Conservation (phyloP, 2,888 invertebrate genomes). For the Acanthosepion lycidas region DNA sequence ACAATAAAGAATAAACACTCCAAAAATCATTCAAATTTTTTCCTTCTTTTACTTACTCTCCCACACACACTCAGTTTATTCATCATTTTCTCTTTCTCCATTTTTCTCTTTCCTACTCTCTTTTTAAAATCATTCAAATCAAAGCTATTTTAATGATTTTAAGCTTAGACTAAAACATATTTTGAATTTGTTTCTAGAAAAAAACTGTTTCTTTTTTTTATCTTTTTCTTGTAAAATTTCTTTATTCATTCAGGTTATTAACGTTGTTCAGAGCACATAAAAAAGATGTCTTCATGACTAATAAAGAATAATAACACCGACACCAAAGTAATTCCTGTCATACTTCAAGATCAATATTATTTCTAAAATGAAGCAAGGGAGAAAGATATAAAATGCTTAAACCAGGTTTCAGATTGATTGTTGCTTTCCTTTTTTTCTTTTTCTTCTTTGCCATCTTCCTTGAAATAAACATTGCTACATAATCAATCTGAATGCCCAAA, state of each 20-base stretch:
- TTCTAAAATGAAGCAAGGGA: background rate
- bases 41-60: background rate
- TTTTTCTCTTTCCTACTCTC: background rate
- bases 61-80: background rate
- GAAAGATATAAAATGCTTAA: background rate
- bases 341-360: background rate
- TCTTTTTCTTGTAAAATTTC: background rate
- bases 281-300: background rate
- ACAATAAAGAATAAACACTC: no score
- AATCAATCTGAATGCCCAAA: background rate
- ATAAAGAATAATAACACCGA: background rate
- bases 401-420: background rate
- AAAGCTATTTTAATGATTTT: constrained; percentile 33
- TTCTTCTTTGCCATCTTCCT: no score
- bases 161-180: constrained; percentile 8
- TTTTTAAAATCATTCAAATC: background rate
- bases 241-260: background rate
- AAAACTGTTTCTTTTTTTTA: background rate
- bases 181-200: background rate
- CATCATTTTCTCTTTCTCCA: background rate
- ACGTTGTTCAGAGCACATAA: background rate
- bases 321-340: constrained; percentile 33
- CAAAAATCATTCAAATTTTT: background rate
- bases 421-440: background rate
- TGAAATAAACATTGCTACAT: background rate